phyloP scores from a whole-genome alignment of 1,140 invertebrate species.

The Sitodiplosis mosellana region DNA sequence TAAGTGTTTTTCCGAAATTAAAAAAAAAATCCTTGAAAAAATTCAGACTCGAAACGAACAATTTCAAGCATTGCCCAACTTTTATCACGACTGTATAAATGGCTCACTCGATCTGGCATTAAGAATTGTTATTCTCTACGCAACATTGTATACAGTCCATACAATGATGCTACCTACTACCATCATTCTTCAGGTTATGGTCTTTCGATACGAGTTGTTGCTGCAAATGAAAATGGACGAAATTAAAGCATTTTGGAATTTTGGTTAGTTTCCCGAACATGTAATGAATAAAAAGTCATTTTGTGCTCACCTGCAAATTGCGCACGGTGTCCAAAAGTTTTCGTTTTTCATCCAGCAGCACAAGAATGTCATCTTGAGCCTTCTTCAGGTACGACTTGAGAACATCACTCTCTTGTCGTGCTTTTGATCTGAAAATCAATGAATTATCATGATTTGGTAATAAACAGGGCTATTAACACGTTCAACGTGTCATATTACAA shows the following conservation, averaged over 20 bases:
- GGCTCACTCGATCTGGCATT: background rate
- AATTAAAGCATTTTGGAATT: background rate
- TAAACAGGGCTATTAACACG: background rate
- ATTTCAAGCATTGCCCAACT: too few species aligned
- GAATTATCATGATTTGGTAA: background rate
- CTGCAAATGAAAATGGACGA: background rate
- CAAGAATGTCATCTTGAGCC: constrained; percentile 51
- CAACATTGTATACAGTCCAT: constrained; percentile 27
- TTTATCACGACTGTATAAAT: too few species aligned
- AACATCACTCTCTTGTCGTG: constrained; percentile 40
- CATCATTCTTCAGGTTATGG: constrained; percentile 20
- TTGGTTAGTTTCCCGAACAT: too few species aligned
- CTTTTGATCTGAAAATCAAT: constrained; percentile 22
- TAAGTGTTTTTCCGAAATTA: too few species aligned
- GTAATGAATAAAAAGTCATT: too few species aligned
- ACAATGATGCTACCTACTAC: constrained; percentile 25
- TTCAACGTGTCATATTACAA: background rate
- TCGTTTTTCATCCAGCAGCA: constrained; percentile 50
- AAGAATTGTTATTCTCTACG: constrained; percentile 20
- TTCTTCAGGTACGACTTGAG: constrained; percentile 37
- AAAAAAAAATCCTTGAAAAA: too few species aligned
- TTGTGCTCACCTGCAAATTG: constrained; percentile 39
- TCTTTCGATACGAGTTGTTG: constrained; percentile 10
- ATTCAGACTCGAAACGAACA: too few species aligned
- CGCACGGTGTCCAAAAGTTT: constrained; percentile 46